A percentile compares a stretch with the other conserved stretches of the same genome.
Conservation (phyloP, 2,888 invertebrate species). For the Rhopalosiphum nymphaeae region DNA sequence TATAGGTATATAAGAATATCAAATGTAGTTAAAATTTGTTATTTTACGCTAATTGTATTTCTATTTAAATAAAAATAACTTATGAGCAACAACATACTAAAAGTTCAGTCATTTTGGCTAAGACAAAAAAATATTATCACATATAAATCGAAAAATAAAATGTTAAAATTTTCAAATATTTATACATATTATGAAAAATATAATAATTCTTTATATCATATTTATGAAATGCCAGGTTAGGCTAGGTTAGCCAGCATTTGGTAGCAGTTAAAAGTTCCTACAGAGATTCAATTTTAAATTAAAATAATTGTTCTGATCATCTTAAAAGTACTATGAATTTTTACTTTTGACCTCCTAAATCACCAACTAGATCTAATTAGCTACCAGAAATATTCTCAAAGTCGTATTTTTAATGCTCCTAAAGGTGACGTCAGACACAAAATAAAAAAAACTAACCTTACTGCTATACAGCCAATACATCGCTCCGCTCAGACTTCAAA, state of each 20-base stretch:
- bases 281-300: background rate
- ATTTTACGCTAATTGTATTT: background rate
- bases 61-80: background rate
- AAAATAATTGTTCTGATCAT: background rate
- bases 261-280: background rate
- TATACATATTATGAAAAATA: background rate
- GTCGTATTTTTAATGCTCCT: no score
- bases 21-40: background rate
- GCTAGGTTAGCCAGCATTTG: background rate
- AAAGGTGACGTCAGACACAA: background rate
- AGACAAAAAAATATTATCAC: background rate
- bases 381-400: background rate
- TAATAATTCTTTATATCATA: background rate
- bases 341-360: background rate
- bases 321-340: background rate
- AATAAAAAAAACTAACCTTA: background rate
- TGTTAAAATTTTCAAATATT: background rate
- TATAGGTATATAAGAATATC: background rate
- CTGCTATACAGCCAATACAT: background rate
- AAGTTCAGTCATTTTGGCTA: background rate
- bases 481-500: background rate
- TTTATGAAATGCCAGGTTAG: background rate
- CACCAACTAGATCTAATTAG: background rate
- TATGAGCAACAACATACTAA: background rate
- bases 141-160: no score